phyloP scores from a whole-genome alignment of 2,888 invertebrate genomes.

The Campoletis raptor region DNA sequence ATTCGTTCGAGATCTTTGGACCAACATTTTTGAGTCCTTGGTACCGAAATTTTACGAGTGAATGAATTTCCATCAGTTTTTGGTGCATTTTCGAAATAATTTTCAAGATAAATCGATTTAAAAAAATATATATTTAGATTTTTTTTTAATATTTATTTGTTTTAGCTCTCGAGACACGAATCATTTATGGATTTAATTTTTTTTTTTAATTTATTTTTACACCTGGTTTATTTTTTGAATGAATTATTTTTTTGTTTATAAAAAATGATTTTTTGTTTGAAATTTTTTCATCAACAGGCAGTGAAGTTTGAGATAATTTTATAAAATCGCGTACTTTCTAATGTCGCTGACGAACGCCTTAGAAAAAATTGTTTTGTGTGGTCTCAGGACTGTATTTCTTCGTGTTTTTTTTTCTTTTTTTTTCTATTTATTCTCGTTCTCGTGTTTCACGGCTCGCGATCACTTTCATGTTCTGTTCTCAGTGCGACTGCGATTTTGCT shows the following conservation, averaged over 20 bases:
- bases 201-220: neutral
- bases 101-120: neutral
- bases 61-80: neutral
- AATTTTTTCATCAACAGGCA: neutral
- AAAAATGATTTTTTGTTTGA: neutral
- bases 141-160: neutral
- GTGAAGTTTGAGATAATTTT: neutral
- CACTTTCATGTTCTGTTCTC: constrained; percentile 21
- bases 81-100: neutral
- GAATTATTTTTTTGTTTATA: neutral
- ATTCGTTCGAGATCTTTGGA: neutral
- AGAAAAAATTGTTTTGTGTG: constrained; percentile 2
- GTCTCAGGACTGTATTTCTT: constrained; percentile 11
- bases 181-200: neutral
- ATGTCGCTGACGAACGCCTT: neutral
- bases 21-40: neutral
- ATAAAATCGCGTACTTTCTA: neutral
- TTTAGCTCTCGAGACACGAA: neutral
- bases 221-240: neutral
- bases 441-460: constrained; percentile 1
- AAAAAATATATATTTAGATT: neutral
- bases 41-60: neutral
- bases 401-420: neutral
- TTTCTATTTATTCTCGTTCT: constrained; percentile 4
- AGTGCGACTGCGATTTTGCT: neutral